Conservation (phyloP, 2,888 invertebrate genomes). For the Hermaeophaga mercurialis region DNA sequence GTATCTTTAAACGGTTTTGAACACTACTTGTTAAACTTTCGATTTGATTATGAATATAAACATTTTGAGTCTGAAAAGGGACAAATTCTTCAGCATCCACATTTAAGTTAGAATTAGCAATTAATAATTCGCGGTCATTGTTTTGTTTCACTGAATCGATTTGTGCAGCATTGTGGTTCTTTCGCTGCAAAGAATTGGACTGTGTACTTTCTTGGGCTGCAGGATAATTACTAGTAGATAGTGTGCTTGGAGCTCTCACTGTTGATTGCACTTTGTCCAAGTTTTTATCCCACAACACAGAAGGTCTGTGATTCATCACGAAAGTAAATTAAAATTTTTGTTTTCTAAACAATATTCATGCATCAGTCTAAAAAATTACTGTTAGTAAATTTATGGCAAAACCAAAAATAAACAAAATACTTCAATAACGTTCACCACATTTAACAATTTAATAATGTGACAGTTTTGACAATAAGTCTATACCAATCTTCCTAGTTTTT, state of each 20-base stretch:
- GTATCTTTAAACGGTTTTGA: conserved; percentile 45
- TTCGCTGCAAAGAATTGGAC: conserved; percentile 10
- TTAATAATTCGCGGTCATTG: conserved; percentile 26
- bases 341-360: conserved; percentile 12
- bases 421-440: conserved; percentile 6
- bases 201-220: conserved; percentile 13
- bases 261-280: conserved; percentile 6
- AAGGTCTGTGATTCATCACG: conserved; percentile 32
- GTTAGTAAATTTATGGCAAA: conserved; percentile 9
- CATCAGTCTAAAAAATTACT: conserved; percentile 10
- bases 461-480: background rate
- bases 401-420: conserved; percentile 17
- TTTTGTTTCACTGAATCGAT: conserved; percentile 11
- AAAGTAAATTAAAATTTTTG: background rate
- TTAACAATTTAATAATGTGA: conserved; percentile 10
- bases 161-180: conserved; percentile 1
- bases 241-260: conserved; percentile 29
- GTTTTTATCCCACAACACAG: conserved; percentile 30
- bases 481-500: no score
- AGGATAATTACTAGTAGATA: conserved; percentile 9
- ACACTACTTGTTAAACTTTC: conserved; percentile 32
- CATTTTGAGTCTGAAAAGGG: conserved; percentile 59
- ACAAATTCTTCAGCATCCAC: conserved; percentile 68
- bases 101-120: conserved; percentile 53
- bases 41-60: conserved; percentile 18